Evolutionary conservation across 2,888 invertebrate genomes (phyloP).

Genomic region (Parapristionchus giblindavisi): DNA sequence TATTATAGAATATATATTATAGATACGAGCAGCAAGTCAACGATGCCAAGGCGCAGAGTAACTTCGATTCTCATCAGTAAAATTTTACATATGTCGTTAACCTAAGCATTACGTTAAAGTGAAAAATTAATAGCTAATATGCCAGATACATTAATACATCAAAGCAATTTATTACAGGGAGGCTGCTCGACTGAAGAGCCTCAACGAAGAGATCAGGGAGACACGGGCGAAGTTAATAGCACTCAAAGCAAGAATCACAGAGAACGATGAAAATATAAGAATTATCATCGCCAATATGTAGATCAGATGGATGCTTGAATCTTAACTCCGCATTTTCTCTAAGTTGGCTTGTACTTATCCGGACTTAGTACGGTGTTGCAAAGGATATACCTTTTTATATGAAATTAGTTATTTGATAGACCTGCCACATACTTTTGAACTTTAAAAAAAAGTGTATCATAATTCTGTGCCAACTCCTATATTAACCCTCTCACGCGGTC

Average conservation of each 20-base stretch:
- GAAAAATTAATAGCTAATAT: background rate
- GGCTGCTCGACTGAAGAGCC: slow-evolving; percentile 42
- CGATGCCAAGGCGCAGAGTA: slow-evolving; percentile 30
- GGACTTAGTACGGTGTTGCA: too few relatives aligned
- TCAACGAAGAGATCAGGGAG: slow-evolving; percentile 49
- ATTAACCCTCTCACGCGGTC: too few relatives aligned
- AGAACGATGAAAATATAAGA: slow-evolving; percentile 51
- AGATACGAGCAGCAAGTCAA: slow-evolving; percentile 40
- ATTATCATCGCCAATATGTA: slow-evolving; percentile 40
- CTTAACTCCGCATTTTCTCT: background rate
- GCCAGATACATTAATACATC: background rate
- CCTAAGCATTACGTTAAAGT: background rate
- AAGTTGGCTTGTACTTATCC: too few relatives aligned
- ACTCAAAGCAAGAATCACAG: slow-evolving; percentile 43
- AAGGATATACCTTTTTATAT: too few relatives aligned
- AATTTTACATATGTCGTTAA: background rate
- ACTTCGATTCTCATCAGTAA: slow-evolving; percentile 31
- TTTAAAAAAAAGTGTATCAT: too few relatives aligned
- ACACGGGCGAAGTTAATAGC: slow-evolving; percentile 37
- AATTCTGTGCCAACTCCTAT: background rate
- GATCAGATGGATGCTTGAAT: background rate
- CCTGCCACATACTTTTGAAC: too few relatives aligned
- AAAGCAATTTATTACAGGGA: slow-evolving; percentile 30
- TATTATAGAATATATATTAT: too few relatives aligned
- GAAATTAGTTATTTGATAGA: too few relatives aligned